Base-by-base conservation (phyloP, 1,140 invertebrate genomes). In the Bombus haemorrhoidalis region DNA sequence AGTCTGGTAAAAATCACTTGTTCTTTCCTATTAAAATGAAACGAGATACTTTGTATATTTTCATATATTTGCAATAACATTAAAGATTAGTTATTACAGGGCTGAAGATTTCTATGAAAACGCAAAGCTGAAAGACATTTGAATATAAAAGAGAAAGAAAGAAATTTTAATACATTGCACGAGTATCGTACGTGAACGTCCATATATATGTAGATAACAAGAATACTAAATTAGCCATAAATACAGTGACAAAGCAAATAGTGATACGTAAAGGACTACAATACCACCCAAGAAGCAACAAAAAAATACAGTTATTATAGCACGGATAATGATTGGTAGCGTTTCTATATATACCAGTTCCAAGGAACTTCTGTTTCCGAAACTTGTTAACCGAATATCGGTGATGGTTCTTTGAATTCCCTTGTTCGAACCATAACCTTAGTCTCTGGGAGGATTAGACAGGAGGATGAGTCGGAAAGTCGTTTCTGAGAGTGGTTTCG, bases 401-500 rank as follows among this genome's bases (percentile, higher is more conserved):
- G 62, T 34, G 41, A 47, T 41, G 41, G 41, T 81, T 59, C 34
- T n/a, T 32, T 32, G 79, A 15, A 71, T 66, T 53, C 13, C 22
- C 39, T 13, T 22, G 12, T 69, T 78, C 2, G 25, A 84, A 79
- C 25, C n/a, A 37, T 34, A 22, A 37, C 62, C 2, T 25, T 43
- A 39, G 76, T 3, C 22, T 32, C n/a, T n/a, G 43, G 28, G 10
- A 28, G 83, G 68, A 69, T 41, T 79, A 59, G 53, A 71, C 34
- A 37, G 32, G 59, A 37, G 64, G 82, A 69, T 69, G 87, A 62
- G 77, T 69, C 71, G 64, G 32, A 77, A 80, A 68, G 73, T 88
- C 86, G 88, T 90, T 92, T 92, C 84, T 74, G 81, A 72, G 79
- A 89, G 91, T 87, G 91, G 88, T 92, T 92, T 93, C 83, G 92